phyloP scores from a whole-genome alignment of 1,140 invertebrate genomes.

The Drosophila nigrodunni region DNA sequence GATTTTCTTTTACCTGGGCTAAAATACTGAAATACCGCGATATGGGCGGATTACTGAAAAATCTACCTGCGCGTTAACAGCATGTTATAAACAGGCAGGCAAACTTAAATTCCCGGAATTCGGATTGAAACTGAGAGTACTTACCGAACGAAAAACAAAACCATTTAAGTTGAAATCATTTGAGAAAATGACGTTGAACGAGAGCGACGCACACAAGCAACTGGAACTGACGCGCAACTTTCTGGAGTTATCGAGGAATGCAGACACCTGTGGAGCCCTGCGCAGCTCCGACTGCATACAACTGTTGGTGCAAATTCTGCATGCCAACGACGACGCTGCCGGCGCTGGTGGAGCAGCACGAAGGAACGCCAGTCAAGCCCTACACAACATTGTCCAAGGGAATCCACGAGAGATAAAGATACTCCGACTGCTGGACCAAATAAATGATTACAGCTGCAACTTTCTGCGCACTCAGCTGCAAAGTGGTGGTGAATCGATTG shows the following conservation, averaged over 20 bases:
- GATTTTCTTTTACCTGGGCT: conserved; percentile 16
- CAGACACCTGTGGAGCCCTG: conserved; percentile 96
- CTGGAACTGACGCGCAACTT: conserved; percentile 95
- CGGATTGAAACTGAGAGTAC: not conserved
- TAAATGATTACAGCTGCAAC: conserved; percentile 90
- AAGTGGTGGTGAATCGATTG: conserved; percentile 85
- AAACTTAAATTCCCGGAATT: conserved; percentile 28
- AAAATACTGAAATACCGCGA: not conserved
- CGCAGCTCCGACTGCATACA: conserved; percentile 96
- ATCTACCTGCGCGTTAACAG: conserved; percentile 33
- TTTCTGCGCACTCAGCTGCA: conserved; percentile 86
- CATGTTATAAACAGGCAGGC: conserved; percentile 11
- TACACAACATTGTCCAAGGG: conserved; percentile 96
- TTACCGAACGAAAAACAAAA: not conserved
- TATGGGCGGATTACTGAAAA: conserved; percentile 2
- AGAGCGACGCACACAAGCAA: conserved; percentile 86
- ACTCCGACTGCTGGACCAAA: conserved; percentile 92
- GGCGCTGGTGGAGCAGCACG: conserved; percentile 59
- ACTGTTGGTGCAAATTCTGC: conserved; percentile 95
- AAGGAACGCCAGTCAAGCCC: conserved; percentile 91
- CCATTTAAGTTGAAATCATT: conserved; percentile 34
- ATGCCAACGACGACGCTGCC: conserved; percentile 86
- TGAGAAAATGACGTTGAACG: conserved; percentile 64
- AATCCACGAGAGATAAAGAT: conserved; percentile 95
- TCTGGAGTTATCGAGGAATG: conserved; percentile 94